phyloP scores from a whole-genome alignment of 2,797 vertebrate genomes.

The Sebastes diaconus region DNA sequence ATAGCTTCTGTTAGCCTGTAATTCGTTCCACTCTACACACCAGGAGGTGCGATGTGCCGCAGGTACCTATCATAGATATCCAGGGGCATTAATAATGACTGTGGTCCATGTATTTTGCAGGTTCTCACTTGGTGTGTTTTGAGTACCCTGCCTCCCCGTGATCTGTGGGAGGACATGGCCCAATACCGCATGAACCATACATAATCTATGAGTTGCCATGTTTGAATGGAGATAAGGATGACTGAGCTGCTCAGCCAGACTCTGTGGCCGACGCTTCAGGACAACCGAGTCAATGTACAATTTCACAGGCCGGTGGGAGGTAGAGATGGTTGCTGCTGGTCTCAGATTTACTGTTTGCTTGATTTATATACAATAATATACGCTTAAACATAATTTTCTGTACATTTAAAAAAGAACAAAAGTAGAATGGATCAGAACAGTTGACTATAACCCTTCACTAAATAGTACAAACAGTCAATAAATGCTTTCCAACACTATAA shows the following conservation, averaged over 20 bases:
- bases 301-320: conserved; percentile 10
- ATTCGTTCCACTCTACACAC: conserved; percentile 2
- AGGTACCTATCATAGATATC: conserved; percentile 23
- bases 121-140: conserved; percentile 25
- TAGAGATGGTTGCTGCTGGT: background rate
- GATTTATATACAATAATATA: background rate
- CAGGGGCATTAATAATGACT: conserved; percentile 56
- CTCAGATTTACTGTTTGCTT: conserved; percentile 1
- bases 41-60: conserved; percentile 11
- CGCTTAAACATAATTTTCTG: background rate
- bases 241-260: conserved; percentile 20
- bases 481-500: background rate
- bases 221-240: conserved; percentile 53
- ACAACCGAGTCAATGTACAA: conserved; percentile 21
- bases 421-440: background rate
- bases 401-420: background rate
- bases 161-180: conserved; percentile 50
- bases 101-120: conserved; percentile 32
- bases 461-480: background rate
- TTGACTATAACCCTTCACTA: background rate
- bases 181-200: conserved; percentile 52
- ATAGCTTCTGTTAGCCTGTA: conserved; percentile 2
- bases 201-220: conserved; percentile 67
- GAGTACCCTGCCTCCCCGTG: conserved; percentile 31
- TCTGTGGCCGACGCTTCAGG: conserved; percentile 15